Evolutionary conservation across 2,113 vertebrate species (phyloP), one percentile per base, ranked within the genome.

Genomic region (Xerus inauris): DNA sequence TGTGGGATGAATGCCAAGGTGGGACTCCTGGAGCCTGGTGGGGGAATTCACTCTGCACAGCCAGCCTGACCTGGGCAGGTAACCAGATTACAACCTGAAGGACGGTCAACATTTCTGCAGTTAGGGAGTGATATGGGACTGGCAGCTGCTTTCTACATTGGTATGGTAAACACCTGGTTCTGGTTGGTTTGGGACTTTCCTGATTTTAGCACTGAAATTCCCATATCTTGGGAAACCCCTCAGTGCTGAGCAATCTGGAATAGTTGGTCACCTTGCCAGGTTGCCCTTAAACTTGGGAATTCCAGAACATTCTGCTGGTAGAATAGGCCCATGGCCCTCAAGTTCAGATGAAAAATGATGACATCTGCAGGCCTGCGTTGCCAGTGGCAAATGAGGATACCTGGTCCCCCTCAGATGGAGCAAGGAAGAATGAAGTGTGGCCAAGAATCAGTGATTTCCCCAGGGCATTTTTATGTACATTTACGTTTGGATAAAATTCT

Each of bases 111-210:
- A 9, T 59, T 42, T 77, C 35, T 20, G n/a, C 20, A 9, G 1
- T 0, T 4, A 45, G 8, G 32, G 80, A 71, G 73, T 1, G 3
- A 16, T 30, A 35, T 13, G 20, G 47, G 67, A 11, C 49, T 10
- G 5, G 24, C 73, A 32, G 47, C 4, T 47, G 11, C 47, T 26
- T 73, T 26, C 6, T n/a, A 40, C 71, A 14, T 24, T 62, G 30
- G 35, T 2, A 35, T 5, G 17, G 67, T 8, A 20, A 59, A 30
- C 28, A n/a, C 6, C 30, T 79, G 69, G 47, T 26, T 83, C 62
- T 2, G 0, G 49, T 6, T 2, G 32, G 22, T 35, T 42, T n/a
- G 83, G 96, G 91, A 75, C 75, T 96, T 97, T 28, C 97, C 90
- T 20, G 3, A 8, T 26, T 72, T 47, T 14, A 45, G 24, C 45